These are phyloP conservation scores for Dicrurus megarhynchus DNA, from an alignment of 2,113 vertebrate genomes.

Conservation along the genomic window DNA sequence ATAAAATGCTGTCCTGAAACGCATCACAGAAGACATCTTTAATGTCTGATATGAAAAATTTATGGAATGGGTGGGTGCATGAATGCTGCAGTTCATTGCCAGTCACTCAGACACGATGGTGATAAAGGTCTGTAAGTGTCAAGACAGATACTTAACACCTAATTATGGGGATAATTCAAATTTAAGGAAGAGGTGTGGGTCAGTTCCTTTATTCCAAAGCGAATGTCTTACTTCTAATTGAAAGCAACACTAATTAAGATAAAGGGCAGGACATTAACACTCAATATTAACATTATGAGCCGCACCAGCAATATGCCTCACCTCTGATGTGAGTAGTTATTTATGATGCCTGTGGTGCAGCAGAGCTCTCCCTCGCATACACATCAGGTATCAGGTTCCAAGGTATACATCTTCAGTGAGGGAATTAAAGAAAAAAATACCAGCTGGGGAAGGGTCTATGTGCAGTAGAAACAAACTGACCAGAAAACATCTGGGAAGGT, in stretches of 20 bases:
- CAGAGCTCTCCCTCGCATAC: neutral
- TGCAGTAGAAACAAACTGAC: neutral
- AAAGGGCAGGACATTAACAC: constrained; percentile 19
- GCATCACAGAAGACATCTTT: constrained; percentile 35
- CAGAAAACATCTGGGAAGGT: neutral
- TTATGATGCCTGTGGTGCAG: neutral
- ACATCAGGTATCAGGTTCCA: neutral
- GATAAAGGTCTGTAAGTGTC: constrained; percentile 27
- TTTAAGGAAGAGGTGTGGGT: constrained; percentile 8
- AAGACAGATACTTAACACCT: constrained; percentile 16
- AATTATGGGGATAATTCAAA: constrained; percentile 53
- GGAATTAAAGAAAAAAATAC: neutral
- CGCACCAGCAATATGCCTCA: neutral
- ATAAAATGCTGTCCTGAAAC: constrained; percentile 35
- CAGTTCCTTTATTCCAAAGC: constrained; percentile 17
- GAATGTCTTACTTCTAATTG: constrained; percentile 38
- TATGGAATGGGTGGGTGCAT: constrained; percentile 33
- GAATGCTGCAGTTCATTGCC: neutral
- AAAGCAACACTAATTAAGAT: constrained; percentile 52
- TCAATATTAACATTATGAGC: constrained; percentile 3
- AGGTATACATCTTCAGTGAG: neutral
- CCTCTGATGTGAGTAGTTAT: neutral
- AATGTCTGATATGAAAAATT: constrained; percentile 47
- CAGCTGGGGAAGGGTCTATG: neutral
- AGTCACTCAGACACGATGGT: neutral